Base-by-base conservation (phyloP, 2,797 vertebrate genomes). In the Thalassophryne amazonica region DNA sequence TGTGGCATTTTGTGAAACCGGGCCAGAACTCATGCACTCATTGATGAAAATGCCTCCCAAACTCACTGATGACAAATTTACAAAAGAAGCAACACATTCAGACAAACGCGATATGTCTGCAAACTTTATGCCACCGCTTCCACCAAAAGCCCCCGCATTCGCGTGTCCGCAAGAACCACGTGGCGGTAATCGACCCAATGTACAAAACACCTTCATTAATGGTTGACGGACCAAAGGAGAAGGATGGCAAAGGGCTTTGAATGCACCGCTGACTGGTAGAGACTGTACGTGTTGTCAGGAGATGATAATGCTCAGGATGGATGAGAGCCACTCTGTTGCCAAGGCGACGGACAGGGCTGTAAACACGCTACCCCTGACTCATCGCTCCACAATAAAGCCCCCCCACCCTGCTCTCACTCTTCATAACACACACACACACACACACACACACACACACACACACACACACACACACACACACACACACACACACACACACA, bases 311-410 rank as follows among this genome's bases (percentile, higher is more conserved):
- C 76, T 82, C 57, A 60, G 77, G 68, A 87, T 28, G 49, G 74
- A 82, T 81, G 82, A 88, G 82, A 86, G 80, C 68, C 81, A 83
- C 81, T 86, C 83, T 79, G 85, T 89, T 86, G 73, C 84, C 76
- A 77, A 71, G 83, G 78, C 69, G 14, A 89, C 55, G 73, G 67
- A 77, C 78, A 53, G 72, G 76, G 76, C 78, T 78, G 81, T 86
- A 88, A 88, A 87, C 85, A 86, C 43, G 20, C 81, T 83, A 78
- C 75, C 83, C 80, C 83, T 86, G 85, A 85, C 83, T 86, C 85
- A 87, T 86, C 78, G 48, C 66, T 76, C 70, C 63, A 84, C 80
- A 85, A 85, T 80, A 61, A 62, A 69, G 49, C 40, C 25, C 65
- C 72, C 57, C 31, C 54, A 17, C 49, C 33, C 47, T 32, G 51